A percentile compares a stretch with the other conserved stretches of the same genome.
phyloP scores from a whole-genome alignment of 2,797 vertebrate species.

The Anguilla marmorata region DNA sequence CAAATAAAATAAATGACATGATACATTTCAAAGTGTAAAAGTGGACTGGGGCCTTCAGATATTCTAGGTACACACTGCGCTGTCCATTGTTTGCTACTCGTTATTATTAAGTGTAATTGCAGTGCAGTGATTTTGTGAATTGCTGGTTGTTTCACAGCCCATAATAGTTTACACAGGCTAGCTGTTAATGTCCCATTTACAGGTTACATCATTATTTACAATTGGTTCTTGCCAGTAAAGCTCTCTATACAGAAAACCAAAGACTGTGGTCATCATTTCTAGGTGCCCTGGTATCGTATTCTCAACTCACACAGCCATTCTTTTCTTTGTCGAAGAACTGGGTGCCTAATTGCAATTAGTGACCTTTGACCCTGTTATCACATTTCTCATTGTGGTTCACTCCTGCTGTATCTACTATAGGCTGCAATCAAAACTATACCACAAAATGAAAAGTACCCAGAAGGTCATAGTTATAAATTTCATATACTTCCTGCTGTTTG shows the following conservation, averaged over 20 bases:
- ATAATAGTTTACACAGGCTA: not conserved
- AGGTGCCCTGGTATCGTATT: not conserved
- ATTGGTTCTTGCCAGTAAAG: not conserved
- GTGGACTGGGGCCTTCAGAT: not conserved
- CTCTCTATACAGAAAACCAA: not conserved
- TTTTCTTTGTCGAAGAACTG: not conserved
- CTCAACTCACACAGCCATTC: not conserved
- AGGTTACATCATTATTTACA: not conserved
- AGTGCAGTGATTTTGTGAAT: not conserved
- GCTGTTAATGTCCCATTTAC: not conserved
- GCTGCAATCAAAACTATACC: not conserved
- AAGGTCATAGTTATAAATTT: not conserved
- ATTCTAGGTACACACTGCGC: not conserved
- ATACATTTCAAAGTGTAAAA: not conserved
- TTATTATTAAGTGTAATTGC: not conserved
- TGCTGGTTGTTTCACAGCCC: not conserved
- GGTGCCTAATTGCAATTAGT: not conserved
- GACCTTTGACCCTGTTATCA: not conserved
- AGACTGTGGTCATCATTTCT: not conserved
- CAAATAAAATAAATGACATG: not conserved
- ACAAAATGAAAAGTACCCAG: not conserved
- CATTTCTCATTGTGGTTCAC: not conserved
- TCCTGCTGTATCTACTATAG: not conserved
- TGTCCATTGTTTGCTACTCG: not conserved
- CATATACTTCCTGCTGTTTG: not conserved